phyloP scores from a whole-genome alignment of 1,140 invertebrate genomes.

The Drosophila littoralis region DNA sequence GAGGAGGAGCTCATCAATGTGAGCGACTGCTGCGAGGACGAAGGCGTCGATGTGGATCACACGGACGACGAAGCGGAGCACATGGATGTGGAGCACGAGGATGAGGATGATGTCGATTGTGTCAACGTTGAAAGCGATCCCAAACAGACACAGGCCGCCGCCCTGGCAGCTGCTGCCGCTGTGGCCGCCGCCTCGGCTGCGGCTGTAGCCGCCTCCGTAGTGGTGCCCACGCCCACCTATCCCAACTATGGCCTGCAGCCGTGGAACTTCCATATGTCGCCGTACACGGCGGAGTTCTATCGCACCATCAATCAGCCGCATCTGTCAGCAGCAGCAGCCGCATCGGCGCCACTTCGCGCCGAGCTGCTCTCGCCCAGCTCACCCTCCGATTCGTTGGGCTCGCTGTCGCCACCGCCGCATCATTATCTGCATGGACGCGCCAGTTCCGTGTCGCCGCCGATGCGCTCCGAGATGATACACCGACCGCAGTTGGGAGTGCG shows the following conservation, averaged over 20 bases:
- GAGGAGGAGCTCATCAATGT: slow-evolving; percentile 77
- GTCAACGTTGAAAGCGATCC: slow-evolving; percentile 67
- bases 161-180: slow-evolving; percentile 68
- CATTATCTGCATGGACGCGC: slow-evolving; percentile 79
- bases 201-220: slow-evolving; percentile 70
- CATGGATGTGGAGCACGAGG: slow-evolving; percentile 52
- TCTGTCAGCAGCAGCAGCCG: slow-evolving; percentile 37
- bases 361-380: slow-evolving; percentile 79
- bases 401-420: slow-evolving; percentile 78
- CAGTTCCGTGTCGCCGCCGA: slow-evolving; percentile 82
- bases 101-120: slow-evolving; percentile 74
- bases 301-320: slow-evolving; percentile 79
- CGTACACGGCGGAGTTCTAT: slow-evolving; percentile 82
- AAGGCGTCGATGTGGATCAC: slow-evolving; percentile 79
- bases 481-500: slow-evolving; percentile 65
- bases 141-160: slow-evolving; percentile 74
- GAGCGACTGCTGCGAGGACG: slow-evolving; percentile 78
- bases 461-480: slow-evolving; percentile 79
- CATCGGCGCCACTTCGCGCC: slow-evolving; percentile 66
- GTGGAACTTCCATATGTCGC: slow-evolving; percentile 82
- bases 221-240: slow-evolving; percentile 81
- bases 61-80: slow-evolving; percentile 68
- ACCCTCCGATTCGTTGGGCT: slow-evolving; percentile 78
- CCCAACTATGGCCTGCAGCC: slow-evolving; percentile 75
- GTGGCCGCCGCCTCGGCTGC: slow-evolving; percentile 60